Evolutionary conservation across 2,797 vertebrate species (phyloP), one percentile per base, ranked within the genome.

Genomic region (Chaenodraco wilsoni): DNA sequence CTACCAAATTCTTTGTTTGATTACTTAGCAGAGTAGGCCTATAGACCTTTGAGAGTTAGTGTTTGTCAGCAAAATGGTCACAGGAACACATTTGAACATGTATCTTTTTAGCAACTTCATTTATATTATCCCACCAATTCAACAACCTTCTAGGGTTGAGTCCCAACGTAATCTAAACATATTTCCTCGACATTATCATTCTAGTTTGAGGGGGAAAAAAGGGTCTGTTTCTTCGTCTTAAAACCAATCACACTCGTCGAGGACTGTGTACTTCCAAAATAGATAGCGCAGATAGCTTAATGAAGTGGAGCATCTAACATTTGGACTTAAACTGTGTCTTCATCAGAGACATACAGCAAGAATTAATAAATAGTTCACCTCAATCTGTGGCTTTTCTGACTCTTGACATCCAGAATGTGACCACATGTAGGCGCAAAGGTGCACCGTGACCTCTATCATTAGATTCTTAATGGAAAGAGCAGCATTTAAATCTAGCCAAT

Each of bases 361-460:
- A 64, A 49, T 60, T 41, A 74, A 23, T 5, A 63, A 4, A 65
- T 23, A 63, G 37, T 69, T 55, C 19, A 19, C 8, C 50, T 57
- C 33, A 44, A 45, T 51, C 50, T 49, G 23, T 70, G 49, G 40
- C 41, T 57, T 65, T 37, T 49, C 27, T 75, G 27, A 63, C 16
- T 57, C 14, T 52, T n/a, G 55, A 49, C 0, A 5, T 57, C 43
- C 33, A 54, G 44, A 68, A 7, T 14, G 17, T 59, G 55, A 74
- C 60, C 73, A 78, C 69, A 67, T 72, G 13, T n/a, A 62, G 52
- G 57, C 33, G 27, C 60, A 76, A 72, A 81, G 69, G 52, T 74
- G 45, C 87, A 84, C 76, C 51, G 16, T 51, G 50, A 21, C 27
- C 14, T 66, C 52, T 65, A 71, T 70, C 43, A 72, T 72, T 73